phyloP scores from a whole-genome alignment of 2,888 invertebrate genomes.

The Thyatira batis region DNA sequence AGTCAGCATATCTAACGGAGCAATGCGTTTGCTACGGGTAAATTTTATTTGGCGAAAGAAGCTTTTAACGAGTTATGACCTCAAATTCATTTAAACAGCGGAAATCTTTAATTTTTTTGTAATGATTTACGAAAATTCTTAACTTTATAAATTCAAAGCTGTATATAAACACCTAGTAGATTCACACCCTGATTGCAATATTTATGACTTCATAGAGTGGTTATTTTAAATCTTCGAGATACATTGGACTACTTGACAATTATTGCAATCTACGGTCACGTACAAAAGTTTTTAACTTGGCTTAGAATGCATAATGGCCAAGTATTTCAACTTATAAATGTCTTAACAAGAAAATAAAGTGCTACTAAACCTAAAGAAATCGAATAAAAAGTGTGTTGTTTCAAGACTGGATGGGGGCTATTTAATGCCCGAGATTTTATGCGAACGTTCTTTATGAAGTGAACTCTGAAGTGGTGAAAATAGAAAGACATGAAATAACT shows the following conservation, averaged over 20 bases:
- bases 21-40: too few species aligned
- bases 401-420: not conserved
- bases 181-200: too few species aligned
- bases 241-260: not conserved
- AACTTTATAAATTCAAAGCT: too few species aligned
- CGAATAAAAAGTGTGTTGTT: not conserved
- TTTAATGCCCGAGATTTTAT: not conserved
- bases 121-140: too few species aligned
- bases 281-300: not conserved
- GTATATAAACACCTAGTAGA: too few species aligned
- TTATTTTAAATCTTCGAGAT: not conserved
- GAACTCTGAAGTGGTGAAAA: not conserved
- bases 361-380: not conserved
- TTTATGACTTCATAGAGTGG: not conserved
- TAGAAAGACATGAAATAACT: constrained; percentile 6
- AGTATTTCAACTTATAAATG: not conserved
- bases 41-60: too few species aligned
- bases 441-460: not conserved
- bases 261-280: not conserved
- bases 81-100: too few species aligned
- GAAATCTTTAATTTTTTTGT: too few species aligned
- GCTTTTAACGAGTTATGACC: too few species aligned
- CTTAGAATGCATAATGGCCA: not conserved
- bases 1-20: too few species aligned
- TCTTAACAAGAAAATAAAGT: not conserved